A percentile compares a stretch with the other conserved stretches of the same genome.
Conservation (phyloP, 2,113 vertebrate species). For the Oceanites oceanicus region DNA sequence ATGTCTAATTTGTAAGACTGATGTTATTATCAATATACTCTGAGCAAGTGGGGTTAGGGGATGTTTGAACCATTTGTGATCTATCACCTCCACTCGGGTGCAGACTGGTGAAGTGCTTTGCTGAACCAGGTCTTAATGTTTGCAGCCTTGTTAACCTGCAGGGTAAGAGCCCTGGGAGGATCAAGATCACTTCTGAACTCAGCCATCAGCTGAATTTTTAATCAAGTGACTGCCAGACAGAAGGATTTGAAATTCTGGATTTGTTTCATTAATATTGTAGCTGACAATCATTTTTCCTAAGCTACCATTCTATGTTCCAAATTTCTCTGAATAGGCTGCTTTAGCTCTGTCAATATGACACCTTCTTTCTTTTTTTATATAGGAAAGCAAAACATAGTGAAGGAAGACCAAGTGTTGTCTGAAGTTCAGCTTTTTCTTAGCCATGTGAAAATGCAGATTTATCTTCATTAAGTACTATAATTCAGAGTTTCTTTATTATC, state of each 20-base stretch:
- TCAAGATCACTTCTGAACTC: constrained; percentile 3
- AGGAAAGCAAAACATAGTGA: background rate
- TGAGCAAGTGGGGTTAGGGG: background rate
- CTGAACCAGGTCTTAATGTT: background rate
- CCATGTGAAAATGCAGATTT: background rate
- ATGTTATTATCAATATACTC: background rate
- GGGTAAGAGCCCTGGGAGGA: background rate
- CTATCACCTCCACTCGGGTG: background rate
- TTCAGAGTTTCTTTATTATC: background rate
- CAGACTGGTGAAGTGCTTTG: background rate
- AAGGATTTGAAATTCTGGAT: background rate
- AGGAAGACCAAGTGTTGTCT: background rate
- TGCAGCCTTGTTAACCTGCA: background rate
- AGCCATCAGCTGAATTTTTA: constrained; percentile 3
- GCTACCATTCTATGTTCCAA: background rate
- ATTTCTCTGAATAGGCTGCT: background rate
- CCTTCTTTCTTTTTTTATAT: background rate
- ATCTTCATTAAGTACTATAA: background rate
- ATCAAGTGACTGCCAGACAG: background rate
- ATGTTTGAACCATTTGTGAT: background rate
- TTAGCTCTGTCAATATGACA: background rate
- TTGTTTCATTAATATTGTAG: constrained; percentile 2
- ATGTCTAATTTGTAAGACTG: constrained; percentile 2
- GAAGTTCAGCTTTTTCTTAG: background rate
- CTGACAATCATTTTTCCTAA: background rate